Percentiles rank a stretch among this genome's conserved stretches.
These are phyloP conservation scores for Beris morrisii DNA, from an alignment of 2,888 invertebrate species.

Conservation along the genomic window DNA sequence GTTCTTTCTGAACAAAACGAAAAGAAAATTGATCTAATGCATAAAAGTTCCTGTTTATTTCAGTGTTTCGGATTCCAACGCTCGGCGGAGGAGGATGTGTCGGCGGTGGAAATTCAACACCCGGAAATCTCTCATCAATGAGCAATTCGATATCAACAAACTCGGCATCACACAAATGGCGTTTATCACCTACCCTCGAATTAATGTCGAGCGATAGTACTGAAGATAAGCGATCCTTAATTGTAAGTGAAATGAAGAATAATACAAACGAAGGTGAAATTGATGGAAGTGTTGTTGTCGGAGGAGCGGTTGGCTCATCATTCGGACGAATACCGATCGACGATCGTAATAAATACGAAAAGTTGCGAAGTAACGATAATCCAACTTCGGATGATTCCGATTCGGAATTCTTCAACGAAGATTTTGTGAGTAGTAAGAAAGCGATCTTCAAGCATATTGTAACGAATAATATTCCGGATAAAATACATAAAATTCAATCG, in stretches of 20 bases:
- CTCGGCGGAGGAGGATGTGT: not conserved
- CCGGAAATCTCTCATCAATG: constrained; percentile 34
- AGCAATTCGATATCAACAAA: constrained; percentile 45
- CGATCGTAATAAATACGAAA: constrained; percentile 76
- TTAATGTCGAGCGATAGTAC: constrained; percentile 48
- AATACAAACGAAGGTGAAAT: constrained; percentile 43
- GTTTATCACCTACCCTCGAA: constrained; percentile 55
- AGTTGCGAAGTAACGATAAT: constrained; percentile 66
- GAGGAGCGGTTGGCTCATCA: constrained; percentile 56
- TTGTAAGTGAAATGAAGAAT: constrained; percentile 46
- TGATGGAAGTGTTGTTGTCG: constrained; percentile 46
- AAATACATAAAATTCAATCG: constrained; percentile 58
- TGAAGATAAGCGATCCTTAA: constrained; percentile 52
- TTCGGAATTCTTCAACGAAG: constrained; percentile 55
- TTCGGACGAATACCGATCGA: constrained; percentile 67
- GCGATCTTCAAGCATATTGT: constrained; percentile 56
- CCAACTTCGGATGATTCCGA: constrained; percentile 61
- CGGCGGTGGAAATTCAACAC: constrained; percentile 27
- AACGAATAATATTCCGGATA: constrained; percentile 61
- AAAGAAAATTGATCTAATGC: constrained; percentile 52
- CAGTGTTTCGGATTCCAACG: constrained; percentile 34
- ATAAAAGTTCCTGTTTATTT: constrained; percentile 54
- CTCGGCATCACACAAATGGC: constrained; percentile 54
- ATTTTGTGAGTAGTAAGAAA: constrained; percentile 46
- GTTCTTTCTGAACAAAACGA: not conserved